Evolutionary conservation across 2,797 vertebrate genomes (phyloP).

Genomic region (Spinus pinus): DNA sequence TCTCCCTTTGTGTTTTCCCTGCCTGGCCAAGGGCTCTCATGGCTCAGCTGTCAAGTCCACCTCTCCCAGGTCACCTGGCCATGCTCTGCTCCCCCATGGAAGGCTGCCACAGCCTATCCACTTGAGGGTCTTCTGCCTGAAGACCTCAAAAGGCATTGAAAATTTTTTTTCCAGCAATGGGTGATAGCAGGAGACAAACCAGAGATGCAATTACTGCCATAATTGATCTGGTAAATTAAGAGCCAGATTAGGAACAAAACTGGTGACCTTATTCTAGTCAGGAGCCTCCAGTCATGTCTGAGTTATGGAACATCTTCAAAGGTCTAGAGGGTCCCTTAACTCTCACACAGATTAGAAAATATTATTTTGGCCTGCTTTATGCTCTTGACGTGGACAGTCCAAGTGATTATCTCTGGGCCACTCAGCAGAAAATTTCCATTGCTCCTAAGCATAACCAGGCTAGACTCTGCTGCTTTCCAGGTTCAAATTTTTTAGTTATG

Average conservation of each 20-base stretch:
- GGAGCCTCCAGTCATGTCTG: neutral
- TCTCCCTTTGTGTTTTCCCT: neutral
- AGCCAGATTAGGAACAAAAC: neutral
- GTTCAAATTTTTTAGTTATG: neutral
- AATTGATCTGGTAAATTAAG: neutral
- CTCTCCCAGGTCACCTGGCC: neutral
- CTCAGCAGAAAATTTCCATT: neutral
- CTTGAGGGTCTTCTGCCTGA: neutral
- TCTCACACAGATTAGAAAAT: neutral
- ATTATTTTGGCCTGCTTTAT: neutral
- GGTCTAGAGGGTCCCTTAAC: neutral
- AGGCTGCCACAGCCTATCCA: neutral
- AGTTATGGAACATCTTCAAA: neutral
- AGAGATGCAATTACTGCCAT: neutral
- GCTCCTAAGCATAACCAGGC: neutral
- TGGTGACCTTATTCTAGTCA: neutral
- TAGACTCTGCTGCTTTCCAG: neutral
- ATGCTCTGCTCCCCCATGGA: neutral
- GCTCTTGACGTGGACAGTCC: neutral
- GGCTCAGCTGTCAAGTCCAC: accelerated
- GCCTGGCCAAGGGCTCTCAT: neutral
- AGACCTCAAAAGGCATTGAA: neutral
- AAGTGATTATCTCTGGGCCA: neutral
- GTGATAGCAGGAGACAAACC: neutral
- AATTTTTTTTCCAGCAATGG: neutral